Conservation (phyloP, 2,888 invertebrate species). For the Ornithoptera alexandrae region DNA sequence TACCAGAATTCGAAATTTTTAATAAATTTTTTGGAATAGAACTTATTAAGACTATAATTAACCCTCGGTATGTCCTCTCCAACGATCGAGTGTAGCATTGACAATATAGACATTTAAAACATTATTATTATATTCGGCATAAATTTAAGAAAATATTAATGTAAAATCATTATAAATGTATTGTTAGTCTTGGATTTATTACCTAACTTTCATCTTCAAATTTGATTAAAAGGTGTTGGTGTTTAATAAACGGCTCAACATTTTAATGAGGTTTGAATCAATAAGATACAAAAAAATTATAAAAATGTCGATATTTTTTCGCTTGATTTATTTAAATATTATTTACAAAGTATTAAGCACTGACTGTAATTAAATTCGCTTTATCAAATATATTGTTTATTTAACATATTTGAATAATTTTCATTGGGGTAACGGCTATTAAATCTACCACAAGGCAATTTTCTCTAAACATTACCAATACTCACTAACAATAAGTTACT, state of each 20-base stretch:
- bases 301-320: neutral
- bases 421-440: too few relatives aligned
- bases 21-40: slow-evolving; percentile 48
- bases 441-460: too few relatives aligned
- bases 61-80: slow-evolving; percentile 46
- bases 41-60: slow-evolving; percentile 34
- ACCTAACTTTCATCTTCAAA: slow-evolving; percentile 26
- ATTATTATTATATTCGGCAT: slow-evolving; percentile 51
- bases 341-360: neutral
- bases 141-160: slow-evolving; percentile 55
- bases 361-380: neutral
- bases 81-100: slow-evolving; percentile 63
- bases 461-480: too few relatives aligned
- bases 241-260: slow-evolving; percentile 8
- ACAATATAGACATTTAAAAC: slow-evolving; percentile 71
- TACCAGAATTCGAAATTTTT: neutral
- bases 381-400: too few relatives aligned
- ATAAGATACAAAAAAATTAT: neutral
- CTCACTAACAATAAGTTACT: too few relatives aligned
- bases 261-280: slow-evolving; percentile 1
- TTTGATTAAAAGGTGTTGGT: slow-evolving; percentile 2
- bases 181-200: slow-evolving; percentile 36
- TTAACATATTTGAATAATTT: too few relatives aligned
- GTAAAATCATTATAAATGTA: slow-evolving; percentile 58
- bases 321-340: neutral